phyloP scores from a whole-genome alignment of 1,140 invertebrate genomes.

The Adelges cooleyi region DNA sequence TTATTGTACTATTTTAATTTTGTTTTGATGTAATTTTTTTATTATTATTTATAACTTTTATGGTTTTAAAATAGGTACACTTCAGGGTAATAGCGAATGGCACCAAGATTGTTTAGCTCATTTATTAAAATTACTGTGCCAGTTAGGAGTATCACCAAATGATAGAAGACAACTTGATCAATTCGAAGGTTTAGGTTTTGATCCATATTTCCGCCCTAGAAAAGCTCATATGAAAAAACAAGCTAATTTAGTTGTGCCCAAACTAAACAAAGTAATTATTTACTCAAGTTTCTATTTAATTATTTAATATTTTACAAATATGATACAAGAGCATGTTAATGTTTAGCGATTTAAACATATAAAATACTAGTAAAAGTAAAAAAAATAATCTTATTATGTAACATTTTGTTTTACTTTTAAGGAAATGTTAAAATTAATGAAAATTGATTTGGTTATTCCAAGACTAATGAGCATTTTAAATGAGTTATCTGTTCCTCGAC shows the following conservation, averaged over 20 bases:
- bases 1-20: not conserved
- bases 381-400: too few relatives aligned
- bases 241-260: conserved; percentile 54
- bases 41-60: conserved; percentile 22
- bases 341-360: too few relatives aligned
- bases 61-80: conserved; percentile 41
- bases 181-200: conserved; percentile 32
- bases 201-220: conserved; percentile 22
- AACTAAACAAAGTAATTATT: conserved; percentile 45
- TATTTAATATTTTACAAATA: conserved; percentile 1
- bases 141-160: conserved; percentile 55
- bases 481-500: conserved; percentile 64
- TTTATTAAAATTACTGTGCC: conserved; percentile 68
- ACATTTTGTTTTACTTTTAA: conserved; percentile 32
- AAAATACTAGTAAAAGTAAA: too few relatives aligned
- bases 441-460: conserved; percentile 65
- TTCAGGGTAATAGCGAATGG: conserved; percentile 75
- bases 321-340: too few relatives aligned
- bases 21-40: not conserved
- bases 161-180: conserved; percentile 36
- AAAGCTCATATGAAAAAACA: conserved; percentile 31
- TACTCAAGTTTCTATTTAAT: not conserved
- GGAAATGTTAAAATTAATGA: conserved; percentile 70
- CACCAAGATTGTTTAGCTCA: conserved; percentile 85
- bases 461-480: conserved; percentile 74